Conservation (phyloP, 2,113 vertebrate species). For the Sitta europaea region DNA sequence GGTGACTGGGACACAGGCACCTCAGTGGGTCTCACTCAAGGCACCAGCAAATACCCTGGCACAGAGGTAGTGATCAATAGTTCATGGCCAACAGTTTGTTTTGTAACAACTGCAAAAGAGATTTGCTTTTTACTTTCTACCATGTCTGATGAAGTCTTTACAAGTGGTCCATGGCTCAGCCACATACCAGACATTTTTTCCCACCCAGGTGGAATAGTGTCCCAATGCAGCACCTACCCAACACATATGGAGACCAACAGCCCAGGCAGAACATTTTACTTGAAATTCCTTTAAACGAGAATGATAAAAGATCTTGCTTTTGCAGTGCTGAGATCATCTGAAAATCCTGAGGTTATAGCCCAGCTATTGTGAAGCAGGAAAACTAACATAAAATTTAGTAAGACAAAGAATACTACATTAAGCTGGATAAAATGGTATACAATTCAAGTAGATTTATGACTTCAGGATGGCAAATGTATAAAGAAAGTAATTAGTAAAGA, state of each 20-base stretch:
- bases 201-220: not conserved
- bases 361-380: not conserved
- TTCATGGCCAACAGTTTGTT: not conserved
- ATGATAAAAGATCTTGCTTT: not conserved
- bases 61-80: not conserved
- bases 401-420: not conserved
- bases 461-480: not conserved
- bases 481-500: not conserved
- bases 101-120: not conserved
- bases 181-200: not conserved
- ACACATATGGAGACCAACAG: fast-evolving
- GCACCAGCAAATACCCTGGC: not conserved
- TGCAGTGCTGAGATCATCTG: not conserved
- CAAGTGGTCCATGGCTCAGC: not conserved
- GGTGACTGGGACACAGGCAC: not conserved
- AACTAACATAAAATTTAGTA: not conserved
- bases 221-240: not conserved
- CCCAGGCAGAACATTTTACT: not conserved
- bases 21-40: fast-evolving
- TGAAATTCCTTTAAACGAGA: not conserved
- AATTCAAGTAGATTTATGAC: not conserved
- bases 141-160: not conserved
- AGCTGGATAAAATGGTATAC: not conserved
- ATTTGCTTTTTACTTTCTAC: not conserved
- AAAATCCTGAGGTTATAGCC: not conserved